phyloP scores from a whole-genome alignment of 2,113 vertebrate genomes.

The Gambusia holbrooki region DNA sequence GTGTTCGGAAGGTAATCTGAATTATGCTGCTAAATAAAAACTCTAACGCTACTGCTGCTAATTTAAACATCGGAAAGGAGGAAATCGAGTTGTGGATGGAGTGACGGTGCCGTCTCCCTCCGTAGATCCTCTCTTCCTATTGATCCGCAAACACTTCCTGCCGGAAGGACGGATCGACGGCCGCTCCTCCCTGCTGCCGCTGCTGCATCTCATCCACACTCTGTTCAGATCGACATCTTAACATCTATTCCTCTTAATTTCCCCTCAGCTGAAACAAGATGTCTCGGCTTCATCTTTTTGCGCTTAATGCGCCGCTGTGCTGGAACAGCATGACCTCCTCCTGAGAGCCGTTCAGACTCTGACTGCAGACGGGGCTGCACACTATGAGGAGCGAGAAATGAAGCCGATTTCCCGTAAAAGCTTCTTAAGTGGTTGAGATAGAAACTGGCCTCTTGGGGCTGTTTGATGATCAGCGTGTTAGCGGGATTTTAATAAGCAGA shows the following conservation, averaged over 20 bases:
- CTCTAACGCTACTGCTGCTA: constrained; percentile 7
- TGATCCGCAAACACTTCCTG: constrained; percentile 76
- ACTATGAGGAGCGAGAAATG: neutral
- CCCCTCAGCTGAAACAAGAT: neutral
- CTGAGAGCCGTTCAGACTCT: too few species aligned
- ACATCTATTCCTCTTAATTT: neutral
- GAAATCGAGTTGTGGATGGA: constrained; percentile 43
- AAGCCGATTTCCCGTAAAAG: constrained; percentile 58
- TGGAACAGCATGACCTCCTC: too few species aligned
- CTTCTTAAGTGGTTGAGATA: constrained; percentile 54
- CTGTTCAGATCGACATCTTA: neutral
- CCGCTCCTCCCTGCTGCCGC: constrained; percentile 26
- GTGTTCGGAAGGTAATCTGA: neutral
- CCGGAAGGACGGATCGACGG: constrained; percentile 69
- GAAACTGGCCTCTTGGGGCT: constrained; percentile 65
- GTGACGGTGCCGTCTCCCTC: constrained; percentile 34
- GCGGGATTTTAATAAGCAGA: constrained; percentile 51
- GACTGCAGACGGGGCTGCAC: too few species aligned
- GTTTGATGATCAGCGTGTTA: constrained; percentile 63
- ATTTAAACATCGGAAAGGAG: constrained; percentile 36
- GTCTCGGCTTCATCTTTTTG: constrained; percentile 1
- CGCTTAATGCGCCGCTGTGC: too few species aligned
- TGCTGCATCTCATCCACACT: constrained; percentile 29
- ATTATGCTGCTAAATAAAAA: neutral
- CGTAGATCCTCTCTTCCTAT: constrained; percentile 61